These are phyloP conservation scores for Hirtodrosophila histrioides DNA, from an alignment of 2,888 invertebrate genomes.

Conservation along the genomic window DNA sequence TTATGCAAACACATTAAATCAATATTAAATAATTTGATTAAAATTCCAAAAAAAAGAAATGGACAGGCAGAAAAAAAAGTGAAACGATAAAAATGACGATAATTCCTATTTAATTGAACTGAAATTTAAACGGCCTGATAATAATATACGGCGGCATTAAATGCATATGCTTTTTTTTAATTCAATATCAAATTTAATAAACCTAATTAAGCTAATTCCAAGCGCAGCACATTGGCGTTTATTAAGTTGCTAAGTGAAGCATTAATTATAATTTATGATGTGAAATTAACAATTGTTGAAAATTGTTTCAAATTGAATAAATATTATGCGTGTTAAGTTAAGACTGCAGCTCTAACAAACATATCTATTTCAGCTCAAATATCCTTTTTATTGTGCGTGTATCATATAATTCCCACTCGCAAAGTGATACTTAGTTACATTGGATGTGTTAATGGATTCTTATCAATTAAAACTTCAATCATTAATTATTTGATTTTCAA, in stretches of 20 bases:
- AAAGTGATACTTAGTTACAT: conserved; percentile 9
- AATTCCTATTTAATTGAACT: conserved; percentile 54
- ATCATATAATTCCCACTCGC: conserved; percentile 1
- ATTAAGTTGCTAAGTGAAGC: conserved; percentile 31
- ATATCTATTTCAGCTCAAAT: neutral
- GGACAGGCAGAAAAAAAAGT: conserved; percentile 17
- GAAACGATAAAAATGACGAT: conserved; percentile 45
- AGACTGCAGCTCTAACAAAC: too few species aligned
- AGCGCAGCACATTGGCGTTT: conserved; percentile 20
- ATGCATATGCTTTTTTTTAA: conserved; percentile 39
- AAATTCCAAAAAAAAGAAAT: conserved; percentile 32
- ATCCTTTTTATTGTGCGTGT: too few species aligned
- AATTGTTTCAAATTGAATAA: conserved; percentile 4
- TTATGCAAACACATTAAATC: conserved; percentile 68
- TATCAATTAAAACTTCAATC: conserved; percentile 58
- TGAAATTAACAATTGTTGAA: conserved; percentile 7
- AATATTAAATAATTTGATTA: conserved; percentile 68
- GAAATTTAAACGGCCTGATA: conserved; percentile 36
- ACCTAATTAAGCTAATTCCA: conserved; percentile 56
- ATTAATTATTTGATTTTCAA: conserved; percentile 58
- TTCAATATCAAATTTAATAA: conserved; percentile 45
- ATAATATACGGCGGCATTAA: conserved; percentile 41
- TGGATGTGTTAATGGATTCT: conserved; percentile 33
- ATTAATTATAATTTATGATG: conserved; percentile 15
- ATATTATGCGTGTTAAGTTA: too few species aligned